Conservation (phyloP, 2,797 vertebrate genomes). For the Sphenodon punctatus region DNA sequence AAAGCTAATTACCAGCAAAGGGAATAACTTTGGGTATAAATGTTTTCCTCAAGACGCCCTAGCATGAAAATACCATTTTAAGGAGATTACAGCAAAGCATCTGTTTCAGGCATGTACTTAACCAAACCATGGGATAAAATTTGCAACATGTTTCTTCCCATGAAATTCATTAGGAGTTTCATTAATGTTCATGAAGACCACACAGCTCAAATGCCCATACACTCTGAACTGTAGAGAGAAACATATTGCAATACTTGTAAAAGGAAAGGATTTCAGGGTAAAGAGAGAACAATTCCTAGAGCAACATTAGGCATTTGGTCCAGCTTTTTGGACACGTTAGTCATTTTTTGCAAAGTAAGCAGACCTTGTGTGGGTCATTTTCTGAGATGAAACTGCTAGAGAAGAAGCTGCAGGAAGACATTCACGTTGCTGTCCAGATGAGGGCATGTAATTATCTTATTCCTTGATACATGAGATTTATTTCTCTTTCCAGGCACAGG, state of each 20-base stretch:
- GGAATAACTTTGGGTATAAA: background rate
- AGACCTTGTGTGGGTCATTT: too few species aligned
- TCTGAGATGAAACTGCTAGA: too few species aligned
- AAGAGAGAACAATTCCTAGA: background rate
- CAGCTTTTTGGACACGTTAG: background rate
- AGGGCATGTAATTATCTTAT: background rate
- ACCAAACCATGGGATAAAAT: background rate
- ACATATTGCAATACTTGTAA: background rate
- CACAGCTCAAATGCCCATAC: background rate
- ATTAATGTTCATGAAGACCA: background rate
- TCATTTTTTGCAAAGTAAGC: background rate
- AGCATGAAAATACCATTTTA: background rate
- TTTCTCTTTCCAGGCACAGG: too few species aligned
- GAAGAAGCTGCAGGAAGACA: too few species aligned
- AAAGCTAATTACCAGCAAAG: background rate
- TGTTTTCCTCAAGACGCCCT: background rate
- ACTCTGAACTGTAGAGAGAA: background rate
- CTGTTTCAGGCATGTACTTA: constrained; percentile 10
- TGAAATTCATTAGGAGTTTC: fast-evolving
- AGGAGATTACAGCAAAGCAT: background rate
- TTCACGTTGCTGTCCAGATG: too few species aligned
- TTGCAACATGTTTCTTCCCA: background rate
- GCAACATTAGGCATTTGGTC: too few species aligned
- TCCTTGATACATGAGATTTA: background rate
- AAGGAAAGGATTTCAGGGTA: fast-evolving